These are phyloP conservation scores for Polydrusus cervinus DNA, from an alignment of 2,888 invertebrate genomes.

Conservation along the genomic window DNA sequence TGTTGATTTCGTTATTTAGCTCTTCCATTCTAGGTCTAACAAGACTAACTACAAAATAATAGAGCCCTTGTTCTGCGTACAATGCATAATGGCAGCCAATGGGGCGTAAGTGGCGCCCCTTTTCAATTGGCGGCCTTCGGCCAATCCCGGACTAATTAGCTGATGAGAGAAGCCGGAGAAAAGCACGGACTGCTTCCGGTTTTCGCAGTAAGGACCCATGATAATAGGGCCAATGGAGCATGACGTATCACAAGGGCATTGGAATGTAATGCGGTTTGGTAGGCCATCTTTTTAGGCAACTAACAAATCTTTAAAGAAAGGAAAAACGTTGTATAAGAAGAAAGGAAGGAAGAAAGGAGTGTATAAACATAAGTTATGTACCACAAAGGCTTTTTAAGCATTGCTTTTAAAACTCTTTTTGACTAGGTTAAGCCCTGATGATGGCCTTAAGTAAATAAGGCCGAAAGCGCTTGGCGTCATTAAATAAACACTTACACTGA, in stretches of 20 bases:
- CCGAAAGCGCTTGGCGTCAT: no score
- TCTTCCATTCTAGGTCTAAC: slow-evolving; percentile 43
- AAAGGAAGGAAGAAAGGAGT: no score
- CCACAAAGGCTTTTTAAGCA: no score
- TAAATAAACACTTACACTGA: no score
- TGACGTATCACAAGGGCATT: slow-evolving; percentile 7
- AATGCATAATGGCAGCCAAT: slow-evolving; percentile 53
- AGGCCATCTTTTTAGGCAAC: slow-evolving; percentile 2
- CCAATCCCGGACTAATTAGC: slow-evolving; percentile 55
- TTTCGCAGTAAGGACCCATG: slow-evolving; percentile 23
- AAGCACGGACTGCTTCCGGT: slow-evolving; percentile 44
- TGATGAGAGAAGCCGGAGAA: slow-evolving; percentile 45
- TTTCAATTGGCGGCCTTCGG: slow-evolving; percentile 54
- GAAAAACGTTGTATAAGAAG: no score
- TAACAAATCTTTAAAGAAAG: no score
- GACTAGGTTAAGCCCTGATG: no score
- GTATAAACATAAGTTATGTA: no score
- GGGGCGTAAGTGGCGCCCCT: slow-evolving; percentile 52
- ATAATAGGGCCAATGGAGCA: slow-evolving; percentile 34
- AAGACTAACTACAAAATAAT: slow-evolving; percentile 49
- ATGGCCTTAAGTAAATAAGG: no score
- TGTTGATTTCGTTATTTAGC: slow-evolving; percentile 14
- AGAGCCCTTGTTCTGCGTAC: slow-evolving; percentile 45
- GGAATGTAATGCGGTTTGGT: neutral
- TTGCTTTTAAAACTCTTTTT: no score